These are phyloP conservation scores for Drosophila willistoni DNA, from an alignment of 1,140 invertebrate species.

Conservation along the genomic window DNA sequence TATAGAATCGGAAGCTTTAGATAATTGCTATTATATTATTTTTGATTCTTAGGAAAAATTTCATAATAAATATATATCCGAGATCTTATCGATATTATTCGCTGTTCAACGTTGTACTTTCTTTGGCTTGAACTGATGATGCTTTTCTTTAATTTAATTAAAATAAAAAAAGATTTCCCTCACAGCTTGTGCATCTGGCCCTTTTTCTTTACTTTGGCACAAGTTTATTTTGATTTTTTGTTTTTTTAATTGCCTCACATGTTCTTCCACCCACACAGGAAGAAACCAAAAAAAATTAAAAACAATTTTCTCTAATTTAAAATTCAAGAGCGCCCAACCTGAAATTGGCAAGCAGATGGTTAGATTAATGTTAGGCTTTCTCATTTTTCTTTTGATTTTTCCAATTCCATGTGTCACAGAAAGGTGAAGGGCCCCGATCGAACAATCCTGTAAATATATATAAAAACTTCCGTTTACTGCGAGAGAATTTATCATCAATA, in stretches of 20 bases:
- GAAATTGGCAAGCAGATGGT: neutral
- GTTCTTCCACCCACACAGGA: conserved; percentile 60
- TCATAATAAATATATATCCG: too few species aligned
- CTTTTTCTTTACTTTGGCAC: neutral
- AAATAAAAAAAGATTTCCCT: neutral
- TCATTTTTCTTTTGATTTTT: neutral
- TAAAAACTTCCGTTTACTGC: conserved; percentile 5
- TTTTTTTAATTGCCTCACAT: conserved; percentile 63
- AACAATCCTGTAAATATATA: conserved; percentile 3
- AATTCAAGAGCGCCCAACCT: conserved; percentile 50
- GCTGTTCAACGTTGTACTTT: too few species aligned
- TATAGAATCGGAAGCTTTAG: too few species aligned
- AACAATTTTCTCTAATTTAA: conserved; percentile 63
- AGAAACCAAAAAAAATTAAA: conserved; percentile 29
- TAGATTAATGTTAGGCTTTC: neutral
- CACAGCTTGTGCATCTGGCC: neutral
- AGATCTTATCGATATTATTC: too few species aligned
- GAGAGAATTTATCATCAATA: conserved; percentile 1
- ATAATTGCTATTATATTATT: too few species aligned
- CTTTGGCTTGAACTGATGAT: neutral
- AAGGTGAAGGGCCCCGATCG: neutral
- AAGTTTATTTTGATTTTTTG: neutral
- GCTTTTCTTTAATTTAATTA: neutral
- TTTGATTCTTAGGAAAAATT: too few species aligned
- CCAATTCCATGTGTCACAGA: conserved; percentile 15